Evolutionary conservation across 2,113 vertebrate species (phyloP).

Genomic region (Eulacestoma nigropectus): DNA sequence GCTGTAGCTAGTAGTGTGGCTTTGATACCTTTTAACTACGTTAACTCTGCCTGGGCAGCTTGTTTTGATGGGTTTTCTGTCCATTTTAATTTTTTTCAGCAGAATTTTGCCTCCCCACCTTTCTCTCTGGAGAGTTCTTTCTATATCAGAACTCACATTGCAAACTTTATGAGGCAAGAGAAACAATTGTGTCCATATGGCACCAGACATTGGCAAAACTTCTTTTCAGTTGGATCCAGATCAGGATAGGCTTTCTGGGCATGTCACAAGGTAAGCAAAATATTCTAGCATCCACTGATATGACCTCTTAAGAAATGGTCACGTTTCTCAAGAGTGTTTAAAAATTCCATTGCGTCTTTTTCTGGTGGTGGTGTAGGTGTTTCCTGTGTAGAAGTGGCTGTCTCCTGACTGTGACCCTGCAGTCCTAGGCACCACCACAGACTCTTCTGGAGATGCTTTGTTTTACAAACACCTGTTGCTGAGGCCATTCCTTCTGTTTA

Average conservation of each 20-base stretch:
- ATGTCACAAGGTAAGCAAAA: rapidly evolving
- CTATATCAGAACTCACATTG: background rate
- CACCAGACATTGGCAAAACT: background rate
- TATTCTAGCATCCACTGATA: background rate
- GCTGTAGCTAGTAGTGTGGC: background rate
- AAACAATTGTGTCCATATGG: background rate
- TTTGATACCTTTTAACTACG: background rate
- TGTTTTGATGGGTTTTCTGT: background rate
- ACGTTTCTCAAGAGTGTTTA: background rate
- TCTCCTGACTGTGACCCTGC: background rate
- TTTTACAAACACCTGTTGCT: background rate
- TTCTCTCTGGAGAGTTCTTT: background rate
- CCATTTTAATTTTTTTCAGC: background rate
- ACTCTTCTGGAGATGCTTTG: background rate
- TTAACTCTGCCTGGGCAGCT: background rate
- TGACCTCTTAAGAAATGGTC: rapidly evolving
- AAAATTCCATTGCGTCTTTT: background rate
- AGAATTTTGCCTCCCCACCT: background rate
- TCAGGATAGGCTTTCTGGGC: background rate
- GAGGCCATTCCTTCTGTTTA: rapidly evolving
- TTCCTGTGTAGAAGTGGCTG: background rate
- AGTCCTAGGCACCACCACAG: too few species aligned
- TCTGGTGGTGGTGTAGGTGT: background rate
- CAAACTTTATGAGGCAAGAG: background rate
- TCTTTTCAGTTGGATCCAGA: background rate